phyloP scores from a whole-genome alignment of 2,888 invertebrate species.

The Arenicola marina region DNA sequence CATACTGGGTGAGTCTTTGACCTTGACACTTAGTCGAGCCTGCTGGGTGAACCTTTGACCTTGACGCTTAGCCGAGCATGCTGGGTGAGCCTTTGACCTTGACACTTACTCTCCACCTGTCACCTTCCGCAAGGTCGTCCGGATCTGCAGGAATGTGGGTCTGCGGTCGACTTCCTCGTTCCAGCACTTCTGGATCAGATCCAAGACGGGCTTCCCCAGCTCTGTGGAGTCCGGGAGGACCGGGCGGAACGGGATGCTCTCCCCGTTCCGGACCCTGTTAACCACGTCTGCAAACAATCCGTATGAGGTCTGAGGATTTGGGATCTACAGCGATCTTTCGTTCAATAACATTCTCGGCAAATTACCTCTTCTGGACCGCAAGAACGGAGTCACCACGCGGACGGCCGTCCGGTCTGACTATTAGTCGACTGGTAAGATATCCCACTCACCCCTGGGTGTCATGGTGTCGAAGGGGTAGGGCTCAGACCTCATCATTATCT shows the following conservation, averaged over 20 bases:
- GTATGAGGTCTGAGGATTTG: too few species aligned
- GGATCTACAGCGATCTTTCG: too few species aligned
- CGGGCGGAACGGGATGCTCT: constrained; percentile 34
- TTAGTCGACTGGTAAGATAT: too few species aligned
- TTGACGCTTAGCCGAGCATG: too few species aligned
- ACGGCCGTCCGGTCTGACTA: too few species aligned
- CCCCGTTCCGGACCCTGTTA: constrained; percentile 36
- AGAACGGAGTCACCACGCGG: too few species aligned
- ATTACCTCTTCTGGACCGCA: too few species aligned
- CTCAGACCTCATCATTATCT: constrained; percentile 38
- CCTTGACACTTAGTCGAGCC: too few species aligned
- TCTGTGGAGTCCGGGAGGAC: constrained; percentile 18
- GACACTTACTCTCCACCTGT: constrained; percentile 45
- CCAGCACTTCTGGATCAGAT: constrained; percentile 36
- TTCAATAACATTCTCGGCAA: too few species aligned
- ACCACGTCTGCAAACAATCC: constrained; percentile 30
- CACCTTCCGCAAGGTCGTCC: constrained; percentile 34
- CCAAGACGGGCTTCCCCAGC: constrained; percentile 22
- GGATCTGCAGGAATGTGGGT: constrained; percentile 34
- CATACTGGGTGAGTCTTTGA: too few species aligned
- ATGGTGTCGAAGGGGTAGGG: constrained; percentile 26
- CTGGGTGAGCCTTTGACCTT: too few species aligned
- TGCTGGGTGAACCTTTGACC: too few species aligned
- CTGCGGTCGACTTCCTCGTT: constrained; percentile 37
- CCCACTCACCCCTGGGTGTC: constrained; percentile 11